phyloP scores from a whole-genome alignment of 1,140 invertebrate genomes.

The Mizuhopecten yessoensis region DNA sequence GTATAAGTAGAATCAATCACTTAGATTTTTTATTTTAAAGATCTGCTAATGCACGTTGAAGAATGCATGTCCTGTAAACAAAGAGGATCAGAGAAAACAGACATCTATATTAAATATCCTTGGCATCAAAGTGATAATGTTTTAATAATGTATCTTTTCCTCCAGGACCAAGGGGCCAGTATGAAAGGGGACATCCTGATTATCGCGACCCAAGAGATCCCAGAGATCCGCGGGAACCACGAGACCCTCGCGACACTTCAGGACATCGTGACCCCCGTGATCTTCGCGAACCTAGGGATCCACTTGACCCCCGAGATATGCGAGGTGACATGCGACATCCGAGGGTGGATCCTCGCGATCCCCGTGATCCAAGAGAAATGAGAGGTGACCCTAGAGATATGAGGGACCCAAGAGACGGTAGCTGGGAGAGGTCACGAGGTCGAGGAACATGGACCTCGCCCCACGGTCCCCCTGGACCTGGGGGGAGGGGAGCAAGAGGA shows the following conservation, averaged over 20 bases:
- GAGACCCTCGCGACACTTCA: background rate
- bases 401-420: background rate
- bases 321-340: no score
- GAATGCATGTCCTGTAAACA: no score
- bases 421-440: background rate
- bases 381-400: conserved; percentile 17
- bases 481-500: conserved; percentile 8
- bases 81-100: no score
- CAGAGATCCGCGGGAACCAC: conserved; percentile 11
- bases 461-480: background rate
- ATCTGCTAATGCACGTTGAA: no score
- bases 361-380: background rate
- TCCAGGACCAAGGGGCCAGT: background rate
- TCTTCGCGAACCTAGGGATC: conserved; percentile 43
- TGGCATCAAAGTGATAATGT: no score
- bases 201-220: background rate
- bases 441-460: conserved; percentile 14
- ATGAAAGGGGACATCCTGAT: background rate
- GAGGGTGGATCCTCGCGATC: background rate
- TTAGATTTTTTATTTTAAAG: no score
- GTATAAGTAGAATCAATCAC: no score
- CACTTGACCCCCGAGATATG: background rate
- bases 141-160: background rate
- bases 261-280: conserved; percentile 41
- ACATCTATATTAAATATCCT: no score